phyloP scores from a whole-genome alignment of 2,888 invertebrate species.

The Aricia artaxerxes region DNA sequence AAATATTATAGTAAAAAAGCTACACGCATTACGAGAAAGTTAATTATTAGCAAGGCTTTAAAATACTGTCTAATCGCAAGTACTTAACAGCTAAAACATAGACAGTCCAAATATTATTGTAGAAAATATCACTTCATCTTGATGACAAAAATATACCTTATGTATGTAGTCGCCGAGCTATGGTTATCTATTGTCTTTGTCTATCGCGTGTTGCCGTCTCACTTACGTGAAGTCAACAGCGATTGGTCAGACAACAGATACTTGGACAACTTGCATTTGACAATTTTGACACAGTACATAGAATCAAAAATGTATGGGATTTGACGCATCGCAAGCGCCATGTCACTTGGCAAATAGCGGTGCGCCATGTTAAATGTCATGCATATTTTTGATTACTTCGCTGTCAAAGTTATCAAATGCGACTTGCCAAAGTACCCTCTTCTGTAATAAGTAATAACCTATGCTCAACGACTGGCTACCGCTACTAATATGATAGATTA shows the following conservation, averaged over 20 bases:
- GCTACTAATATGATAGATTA: conserved; percentile 31
- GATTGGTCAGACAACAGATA: neutral
- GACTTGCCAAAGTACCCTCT: neutral
- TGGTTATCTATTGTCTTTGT: neutral
- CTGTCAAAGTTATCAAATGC: neutral
- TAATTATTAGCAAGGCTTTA: conserved; percentile 56
- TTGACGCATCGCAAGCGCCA: neutral
- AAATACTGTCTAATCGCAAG: conserved; percentile 67
- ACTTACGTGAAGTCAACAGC: neutral
- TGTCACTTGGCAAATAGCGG: neutral
- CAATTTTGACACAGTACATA: neutral
- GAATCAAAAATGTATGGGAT: too few species aligned
- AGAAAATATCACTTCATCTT: conserved; percentile 74
- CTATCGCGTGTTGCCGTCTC: neutral
- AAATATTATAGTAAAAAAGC: conserved; percentile 73
- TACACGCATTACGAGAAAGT: conserved; percentile 61
- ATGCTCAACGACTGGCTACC: conserved; percentile 17
- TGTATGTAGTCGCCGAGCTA: conserved; percentile 33
- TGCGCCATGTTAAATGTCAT: neutral
- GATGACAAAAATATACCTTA: conserved; percentile 61
- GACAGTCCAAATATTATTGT: conserved; percentile 61
- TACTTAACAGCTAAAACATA: conserved; percentile 58
- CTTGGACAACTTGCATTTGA: neutral
- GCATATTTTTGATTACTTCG: neutral
- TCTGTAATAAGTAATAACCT: neutral